Evolutionary conservation across 2,113 vertebrate genomes (phyloP).

Genomic region (Scalopus aquaticus): DNA sequence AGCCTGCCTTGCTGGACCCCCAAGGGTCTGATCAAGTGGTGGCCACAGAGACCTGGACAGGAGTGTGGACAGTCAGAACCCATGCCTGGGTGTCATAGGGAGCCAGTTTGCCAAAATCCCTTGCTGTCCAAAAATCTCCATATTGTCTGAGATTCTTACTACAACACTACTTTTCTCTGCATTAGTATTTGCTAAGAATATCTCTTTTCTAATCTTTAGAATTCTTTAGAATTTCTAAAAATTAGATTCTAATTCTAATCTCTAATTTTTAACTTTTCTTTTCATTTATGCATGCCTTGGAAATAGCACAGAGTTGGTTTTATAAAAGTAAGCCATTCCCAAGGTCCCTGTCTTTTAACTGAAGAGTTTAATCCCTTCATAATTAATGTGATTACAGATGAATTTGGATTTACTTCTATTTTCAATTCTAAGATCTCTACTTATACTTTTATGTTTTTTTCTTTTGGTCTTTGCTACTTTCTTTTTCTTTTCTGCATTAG

Average conservation of each 20-base stretch:
- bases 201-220: not conserved
- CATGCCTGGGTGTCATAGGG: not conserved
- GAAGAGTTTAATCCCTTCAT: not conserved
- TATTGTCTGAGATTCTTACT: not conserved
- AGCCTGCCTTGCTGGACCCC: not conserved
- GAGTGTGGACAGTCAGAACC: fast-evolving
- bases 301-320: not conserved
- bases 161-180: not conserved
- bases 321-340: not conserved
- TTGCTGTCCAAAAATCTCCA: not conserved
- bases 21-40: fast-evolving
- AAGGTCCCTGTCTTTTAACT: not conserved
- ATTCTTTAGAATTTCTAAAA: too few species aligned
- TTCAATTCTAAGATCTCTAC: not conserved
- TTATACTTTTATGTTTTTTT: not conserved
- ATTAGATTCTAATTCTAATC: too few species aligned
- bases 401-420: not conserved
- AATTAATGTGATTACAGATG: not conserved
- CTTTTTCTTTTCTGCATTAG: not conserved
- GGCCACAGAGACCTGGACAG: too few species aligned
- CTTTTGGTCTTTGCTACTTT: not conserved
- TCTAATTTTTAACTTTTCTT: not conserved
- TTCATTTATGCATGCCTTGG: not conserved
- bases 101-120: not conserved
- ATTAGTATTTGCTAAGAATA: not conserved